Conservation (phyloP, 2,888 invertebrate genomes). For the Tetramorium bicarinatum region DNA sequence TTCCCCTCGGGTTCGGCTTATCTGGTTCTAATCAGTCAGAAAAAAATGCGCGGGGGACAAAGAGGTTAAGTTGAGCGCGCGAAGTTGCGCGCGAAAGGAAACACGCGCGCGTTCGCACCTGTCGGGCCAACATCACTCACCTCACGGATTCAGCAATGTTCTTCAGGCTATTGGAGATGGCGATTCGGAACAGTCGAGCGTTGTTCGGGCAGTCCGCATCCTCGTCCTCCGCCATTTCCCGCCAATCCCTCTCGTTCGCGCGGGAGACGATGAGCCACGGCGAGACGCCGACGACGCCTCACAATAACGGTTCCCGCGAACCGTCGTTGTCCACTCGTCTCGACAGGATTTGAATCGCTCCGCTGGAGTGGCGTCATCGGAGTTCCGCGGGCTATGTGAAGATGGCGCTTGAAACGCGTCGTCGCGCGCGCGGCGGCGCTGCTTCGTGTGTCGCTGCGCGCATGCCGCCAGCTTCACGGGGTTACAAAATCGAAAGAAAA, state of each 20-base stretch:
- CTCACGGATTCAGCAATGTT: conserved; percentile 80
- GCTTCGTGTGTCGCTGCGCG: neutral
- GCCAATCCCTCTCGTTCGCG: neutral
- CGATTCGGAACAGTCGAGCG: conserved; percentile 75
- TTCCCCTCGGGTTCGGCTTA: neutral
- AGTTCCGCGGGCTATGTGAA: conserved; percentile 5
- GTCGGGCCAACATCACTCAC: conserved; percentile 69
- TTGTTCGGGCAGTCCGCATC: conserved; percentile 70
- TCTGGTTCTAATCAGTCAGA: neutral
- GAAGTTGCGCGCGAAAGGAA: conserved; percentile 7
- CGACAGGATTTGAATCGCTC: conserved; percentile 51
- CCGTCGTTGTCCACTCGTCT: conserved; percentile 24
- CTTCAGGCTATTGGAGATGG: conserved; percentile 75
- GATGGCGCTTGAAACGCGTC: conserved; percentile 56
- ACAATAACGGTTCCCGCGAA: conserved; percentile 69
- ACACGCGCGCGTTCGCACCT: neutral
- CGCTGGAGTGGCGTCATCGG: neutral
- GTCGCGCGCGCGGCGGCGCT: too few species aligned
- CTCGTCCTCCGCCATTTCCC: conserved; percentile 59
- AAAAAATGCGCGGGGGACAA: neutral
- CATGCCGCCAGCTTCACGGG: neutral
- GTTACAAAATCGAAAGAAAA: neutral
- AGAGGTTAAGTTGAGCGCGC: conserved; percentile 37
- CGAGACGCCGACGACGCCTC: conserved; percentile 61
- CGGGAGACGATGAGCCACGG: conserved; percentile 46